Evolutionary conservation across 2,797 vertebrate genomes (phyloP).

Genomic region (Simalia tracyae): DNA sequence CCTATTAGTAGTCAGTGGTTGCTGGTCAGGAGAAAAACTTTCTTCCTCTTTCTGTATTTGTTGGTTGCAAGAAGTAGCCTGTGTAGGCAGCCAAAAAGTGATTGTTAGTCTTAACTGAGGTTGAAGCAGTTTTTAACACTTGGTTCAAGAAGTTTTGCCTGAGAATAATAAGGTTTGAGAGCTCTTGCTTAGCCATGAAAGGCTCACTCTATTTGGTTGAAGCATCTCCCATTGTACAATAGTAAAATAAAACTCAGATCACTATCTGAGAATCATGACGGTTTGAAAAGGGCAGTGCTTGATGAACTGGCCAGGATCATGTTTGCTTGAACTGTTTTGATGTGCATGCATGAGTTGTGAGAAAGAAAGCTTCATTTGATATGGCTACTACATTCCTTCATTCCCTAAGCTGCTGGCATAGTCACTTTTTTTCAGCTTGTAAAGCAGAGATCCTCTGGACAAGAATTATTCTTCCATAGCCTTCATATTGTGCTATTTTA

Average conservation of each 20-base stretch:
- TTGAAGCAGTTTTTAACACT: background rate
- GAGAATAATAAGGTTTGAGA: background rate
- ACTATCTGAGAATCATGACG: conserved; percentile 21
- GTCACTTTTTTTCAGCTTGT: background rate
- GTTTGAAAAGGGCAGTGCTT: background rate
- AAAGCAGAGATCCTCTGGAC: background rate
- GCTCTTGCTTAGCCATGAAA: background rate
- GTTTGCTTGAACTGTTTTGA: background rate
- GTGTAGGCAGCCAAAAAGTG: conserved; percentile 6
- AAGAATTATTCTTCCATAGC: background rate
- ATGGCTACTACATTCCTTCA: background rate
- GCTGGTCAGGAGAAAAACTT: background rate
- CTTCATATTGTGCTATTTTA: background rate
- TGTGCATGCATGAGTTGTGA: background rate
- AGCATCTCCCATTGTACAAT: background rate
- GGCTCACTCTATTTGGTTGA: background rate
- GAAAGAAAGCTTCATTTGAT: background rate
- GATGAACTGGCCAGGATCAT: background rate
- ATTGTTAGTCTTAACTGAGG: background rate
- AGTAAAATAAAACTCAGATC: conserved; percentile 38
- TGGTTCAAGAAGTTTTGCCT: background rate
- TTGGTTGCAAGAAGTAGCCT: background rate
- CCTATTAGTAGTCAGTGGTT: conserved; percentile 3
- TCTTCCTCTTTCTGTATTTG: conserved; percentile 9
- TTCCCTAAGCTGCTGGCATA: background rate